A percentile compares a stretch with the other conserved stretches of the same genome.
Evolutionary conservation across 2,113 vertebrate genomes (phyloP).

Genomic region (Poeciliopsis prolifica): DNA sequence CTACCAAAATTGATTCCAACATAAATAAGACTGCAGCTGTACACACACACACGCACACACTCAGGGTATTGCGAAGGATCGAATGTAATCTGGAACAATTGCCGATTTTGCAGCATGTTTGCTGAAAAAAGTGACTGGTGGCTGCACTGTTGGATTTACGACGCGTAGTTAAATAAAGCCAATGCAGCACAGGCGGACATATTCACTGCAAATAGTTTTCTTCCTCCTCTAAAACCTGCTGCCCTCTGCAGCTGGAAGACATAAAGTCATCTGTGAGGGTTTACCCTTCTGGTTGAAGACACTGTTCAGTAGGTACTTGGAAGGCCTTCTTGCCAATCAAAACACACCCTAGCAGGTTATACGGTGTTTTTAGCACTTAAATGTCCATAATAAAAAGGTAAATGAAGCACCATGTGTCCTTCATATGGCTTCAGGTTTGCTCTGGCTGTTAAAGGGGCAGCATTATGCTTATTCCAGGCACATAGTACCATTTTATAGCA

Average conservation of each 20-base stretch:
- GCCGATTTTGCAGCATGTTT: slow-evolving; percentile 19
- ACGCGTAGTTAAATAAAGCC: neutral
- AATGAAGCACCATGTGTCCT: neutral
- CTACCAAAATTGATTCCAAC: slow-evolving; percentile 74
- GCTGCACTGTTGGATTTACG: neutral
- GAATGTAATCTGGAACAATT: slow-evolving; percentile 26
- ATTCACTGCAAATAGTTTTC: neutral
- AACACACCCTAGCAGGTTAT: neutral
- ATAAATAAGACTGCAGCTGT: slow-evolving; percentile 87
- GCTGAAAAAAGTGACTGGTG: neutral
- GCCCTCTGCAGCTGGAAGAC: neutral
- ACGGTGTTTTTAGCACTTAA: neutral
- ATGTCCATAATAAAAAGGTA: neutral
- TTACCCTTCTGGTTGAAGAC: neutral
- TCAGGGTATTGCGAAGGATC: slow-evolving; percentile 1
- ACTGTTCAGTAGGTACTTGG: neutral
- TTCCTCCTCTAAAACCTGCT: neutral
- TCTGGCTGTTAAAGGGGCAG: no score
- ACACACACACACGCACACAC: slow-evolving; percentile 23
- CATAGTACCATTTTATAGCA: no score
- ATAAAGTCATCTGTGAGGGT: neutral
- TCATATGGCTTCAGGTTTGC: no score
- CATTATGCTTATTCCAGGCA: no score
- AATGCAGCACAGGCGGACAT: neutral
- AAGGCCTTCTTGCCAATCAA: neutral